Conservation (phyloP, 2,888 invertebrate genomes). For the Orthosia incerta region DNA sequence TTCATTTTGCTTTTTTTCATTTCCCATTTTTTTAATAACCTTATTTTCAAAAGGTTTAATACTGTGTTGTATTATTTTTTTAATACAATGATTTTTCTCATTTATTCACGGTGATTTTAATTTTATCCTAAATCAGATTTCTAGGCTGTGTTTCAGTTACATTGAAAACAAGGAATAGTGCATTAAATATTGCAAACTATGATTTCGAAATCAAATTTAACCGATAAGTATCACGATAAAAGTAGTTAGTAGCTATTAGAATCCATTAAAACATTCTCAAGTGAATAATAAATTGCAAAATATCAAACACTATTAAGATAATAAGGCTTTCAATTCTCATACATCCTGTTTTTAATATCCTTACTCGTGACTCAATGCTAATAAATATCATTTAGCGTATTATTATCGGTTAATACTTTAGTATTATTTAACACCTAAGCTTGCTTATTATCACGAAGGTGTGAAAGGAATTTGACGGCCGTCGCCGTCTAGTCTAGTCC, state of each 20-base stretch:
- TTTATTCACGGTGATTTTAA: no score
- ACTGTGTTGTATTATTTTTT: no score
- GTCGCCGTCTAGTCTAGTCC: slow-evolving; percentile 46
- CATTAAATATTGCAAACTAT: neutral
- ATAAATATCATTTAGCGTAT: slow-evolving; percentile 55
- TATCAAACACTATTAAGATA: slow-evolving; percentile 8
- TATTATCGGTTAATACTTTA: slow-evolving; percentile 47
- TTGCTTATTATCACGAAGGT: slow-evolving; percentile 51
- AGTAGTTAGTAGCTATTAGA: neutral
- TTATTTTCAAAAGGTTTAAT: neutral
- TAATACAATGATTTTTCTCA: no score
- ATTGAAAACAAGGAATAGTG: neutral
- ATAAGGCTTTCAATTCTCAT: slow-evolving; percentile 6
- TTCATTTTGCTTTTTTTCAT: neutral
- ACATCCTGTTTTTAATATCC: slow-evolving; percentile 56
- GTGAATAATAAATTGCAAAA: slow-evolving; percentile 23
- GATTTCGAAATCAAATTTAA: neutral
- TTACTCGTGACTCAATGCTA: slow-evolving; percentile 41
- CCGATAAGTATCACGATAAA: neutral
- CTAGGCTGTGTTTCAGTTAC: neutral
- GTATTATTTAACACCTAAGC: slow-evolving; percentile 56
- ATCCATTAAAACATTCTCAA: slow-evolving; percentile 19
- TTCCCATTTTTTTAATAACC: neutral
- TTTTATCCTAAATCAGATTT: neutral
- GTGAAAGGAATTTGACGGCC: slow-evolving; percentile 59